These are phyloP conservation scores for Zaprionus bogoriensis DNA, from an alignment of 2,888 invertebrate species.

Conservation along the genomic window DNA sequence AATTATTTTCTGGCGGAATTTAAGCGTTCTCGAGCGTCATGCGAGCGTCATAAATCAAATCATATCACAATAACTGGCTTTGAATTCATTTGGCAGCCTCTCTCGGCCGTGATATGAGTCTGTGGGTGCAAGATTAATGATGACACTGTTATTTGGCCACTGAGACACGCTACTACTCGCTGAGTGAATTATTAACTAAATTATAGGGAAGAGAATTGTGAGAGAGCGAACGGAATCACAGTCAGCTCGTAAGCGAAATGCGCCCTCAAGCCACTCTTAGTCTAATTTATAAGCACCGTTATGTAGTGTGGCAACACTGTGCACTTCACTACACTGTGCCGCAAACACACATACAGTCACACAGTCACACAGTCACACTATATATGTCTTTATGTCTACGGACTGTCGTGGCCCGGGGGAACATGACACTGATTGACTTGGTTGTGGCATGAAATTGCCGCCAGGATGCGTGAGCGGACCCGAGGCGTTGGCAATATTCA, in stretches of 20 bases:
- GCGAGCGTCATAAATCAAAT: conserved; percentile 6
- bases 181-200: conserved; percentile 59
- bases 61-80: conserved; percentile 5
- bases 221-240: conserved; percentile 29
- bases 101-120: no score
- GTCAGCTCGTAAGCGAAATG: background rate
- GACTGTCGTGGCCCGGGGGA: conserved; percentile 15
- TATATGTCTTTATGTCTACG: conserved; percentile 22
- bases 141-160: conserved; percentile 1
- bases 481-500: conserved; percentile 34
- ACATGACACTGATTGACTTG: conserved; percentile 57
- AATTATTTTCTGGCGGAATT: background rate
- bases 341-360: no score
- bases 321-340: no score
- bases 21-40: background rate
- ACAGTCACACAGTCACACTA: no score
- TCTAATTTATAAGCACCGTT: conserved; percentile 39
- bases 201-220: conserved; percentile 44
- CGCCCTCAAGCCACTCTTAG: conserved; percentile 10
- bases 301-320: background rate
- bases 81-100: conserved; percentile 16
- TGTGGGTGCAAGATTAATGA: conserved; percentile 36
- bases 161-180: background rate
- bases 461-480: conserved; percentile 15
- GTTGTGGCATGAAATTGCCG: conserved; percentile 7